Conservation (phyloP, 2,888 invertebrate species). For the Kryphioiulus occultus region DNA sequence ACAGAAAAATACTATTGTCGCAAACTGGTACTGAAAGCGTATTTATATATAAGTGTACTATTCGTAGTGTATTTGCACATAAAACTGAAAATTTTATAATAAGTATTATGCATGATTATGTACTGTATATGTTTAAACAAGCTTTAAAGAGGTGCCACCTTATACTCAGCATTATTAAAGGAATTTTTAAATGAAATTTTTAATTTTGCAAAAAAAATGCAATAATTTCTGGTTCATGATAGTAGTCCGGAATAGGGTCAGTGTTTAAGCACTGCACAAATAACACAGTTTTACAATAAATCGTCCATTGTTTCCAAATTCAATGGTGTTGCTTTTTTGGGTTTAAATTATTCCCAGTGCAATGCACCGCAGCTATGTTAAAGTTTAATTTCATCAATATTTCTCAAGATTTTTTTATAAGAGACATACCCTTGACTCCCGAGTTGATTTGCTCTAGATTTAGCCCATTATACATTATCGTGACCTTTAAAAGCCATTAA, state of each 20-base stretch:
- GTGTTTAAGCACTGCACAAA: not conserved
- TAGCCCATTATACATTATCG: not conserved
- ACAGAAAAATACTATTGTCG: no score
- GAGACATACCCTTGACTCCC: slow-evolving; percentile 5
- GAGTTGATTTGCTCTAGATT: slow-evolving; percentile 5
- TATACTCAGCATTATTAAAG: no score
- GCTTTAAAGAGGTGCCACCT: not conserved
- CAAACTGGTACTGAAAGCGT: no score
- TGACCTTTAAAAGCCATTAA: not conserved
- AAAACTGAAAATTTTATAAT: no score
- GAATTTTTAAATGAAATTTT: no score
- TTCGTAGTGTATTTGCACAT: no score
- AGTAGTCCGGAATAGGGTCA: not conserved
- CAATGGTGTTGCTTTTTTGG: not conserved
- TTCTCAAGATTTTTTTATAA: not conserved
- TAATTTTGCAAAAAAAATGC: no score
- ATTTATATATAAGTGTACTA: no score
- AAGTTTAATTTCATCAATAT: not conserved
- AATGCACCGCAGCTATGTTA: not conserved
- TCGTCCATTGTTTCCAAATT: not conserved
- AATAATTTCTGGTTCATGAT: not conserved
- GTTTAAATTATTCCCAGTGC: not conserved
- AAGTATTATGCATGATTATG: no score
- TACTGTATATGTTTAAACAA: not conserved
- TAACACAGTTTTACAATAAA: not conserved